Conservation (phyloP, 2,888 invertebrate species). For the Thereva unica region DNA sequence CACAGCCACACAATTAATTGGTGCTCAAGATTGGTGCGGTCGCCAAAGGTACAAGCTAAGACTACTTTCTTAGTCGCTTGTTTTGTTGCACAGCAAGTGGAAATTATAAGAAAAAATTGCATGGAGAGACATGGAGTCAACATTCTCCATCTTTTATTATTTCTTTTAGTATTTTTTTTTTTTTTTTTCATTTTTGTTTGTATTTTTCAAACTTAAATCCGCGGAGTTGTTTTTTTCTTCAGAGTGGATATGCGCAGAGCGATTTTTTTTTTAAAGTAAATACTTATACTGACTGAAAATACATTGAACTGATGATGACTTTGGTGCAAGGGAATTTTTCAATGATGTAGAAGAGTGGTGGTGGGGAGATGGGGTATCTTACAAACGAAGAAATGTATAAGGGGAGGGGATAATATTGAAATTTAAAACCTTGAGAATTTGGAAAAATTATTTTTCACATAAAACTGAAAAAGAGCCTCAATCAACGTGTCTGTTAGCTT, state of each 20-base stretch:
- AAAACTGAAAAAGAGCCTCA: slow-evolving; percentile 9
- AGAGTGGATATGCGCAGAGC: no score
- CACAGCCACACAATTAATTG: slow-evolving; percentile 25
- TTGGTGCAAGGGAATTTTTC: no score
- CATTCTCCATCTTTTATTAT: slow-evolving; percentile 5
- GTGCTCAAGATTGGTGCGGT: slow-evolving; percentile 14
- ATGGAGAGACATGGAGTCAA: background rate
- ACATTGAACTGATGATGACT: no score
- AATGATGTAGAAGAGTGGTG: no score
- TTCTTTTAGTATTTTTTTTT: background rate
- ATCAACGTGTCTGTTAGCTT: slow-evolving; percentile 20
- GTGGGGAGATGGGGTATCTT: no score
- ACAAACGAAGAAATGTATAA: no score
- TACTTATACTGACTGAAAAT: no score
- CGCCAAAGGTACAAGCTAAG: no score
- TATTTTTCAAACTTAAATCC: no score
- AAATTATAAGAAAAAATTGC: slow-evolving; percentile 19
- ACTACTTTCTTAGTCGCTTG: slow-evolving; percentile 4
- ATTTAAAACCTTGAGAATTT: slow-evolving; percentile 16
- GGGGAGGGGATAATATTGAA: slow-evolving; percentile 20
- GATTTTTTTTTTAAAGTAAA: no score
- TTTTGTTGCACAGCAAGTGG: slow-evolving; percentile 2
- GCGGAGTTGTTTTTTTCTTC: no score
- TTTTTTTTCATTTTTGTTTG: no score
- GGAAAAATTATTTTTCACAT: slow-evolving; percentile 9